phyloP scores from a whole-genome alignment of 2,797 vertebrate species.

The Setipinna tenuifilis region DNA sequence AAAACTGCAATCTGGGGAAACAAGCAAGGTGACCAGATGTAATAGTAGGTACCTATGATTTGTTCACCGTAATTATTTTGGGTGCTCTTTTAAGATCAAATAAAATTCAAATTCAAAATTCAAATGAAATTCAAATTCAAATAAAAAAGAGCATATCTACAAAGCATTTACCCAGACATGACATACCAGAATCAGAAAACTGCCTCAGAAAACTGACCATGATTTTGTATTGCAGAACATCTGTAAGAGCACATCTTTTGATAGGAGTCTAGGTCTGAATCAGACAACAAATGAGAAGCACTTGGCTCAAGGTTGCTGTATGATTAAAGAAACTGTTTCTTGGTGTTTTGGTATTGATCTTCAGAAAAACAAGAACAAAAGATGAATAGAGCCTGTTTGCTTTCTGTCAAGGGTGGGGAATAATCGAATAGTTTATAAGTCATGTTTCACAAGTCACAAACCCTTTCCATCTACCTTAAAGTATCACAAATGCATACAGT shows the following conservation, averaged over 20 bases:
- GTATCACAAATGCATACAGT: not conserved
- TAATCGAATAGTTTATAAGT: not conserved
- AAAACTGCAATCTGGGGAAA: not conserved
- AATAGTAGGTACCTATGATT: not conserved
- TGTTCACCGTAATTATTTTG: not conserved
- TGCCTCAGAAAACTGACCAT: not conserved
- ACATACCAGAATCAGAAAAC: not conserved
- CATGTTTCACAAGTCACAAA: not conserved
- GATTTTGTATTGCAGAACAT: not conserved
- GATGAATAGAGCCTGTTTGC: not conserved
- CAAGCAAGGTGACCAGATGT: not conserved
- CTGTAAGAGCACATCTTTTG: not conserved
- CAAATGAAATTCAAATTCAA: no score
- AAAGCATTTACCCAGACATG: not conserved
- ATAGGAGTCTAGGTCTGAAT: constrained; percentile 1
- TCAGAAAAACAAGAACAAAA: not conserved
- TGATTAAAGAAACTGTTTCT: constrained; percentile 27
- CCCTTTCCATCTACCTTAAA: not conserved
- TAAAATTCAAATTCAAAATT: no score
- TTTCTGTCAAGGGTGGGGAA: not conserved
- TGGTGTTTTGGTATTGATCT: not conserved
- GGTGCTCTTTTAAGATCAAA: not conserved
- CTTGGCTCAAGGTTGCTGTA: constrained; percentile 20
- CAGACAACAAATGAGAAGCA: constrained; percentile 8
- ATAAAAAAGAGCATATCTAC: no score